Evolutionary conservation across 2,113 vertebrate species (phyloP), one percentile per base, ranked within the genome.

Genomic region (Heterotis niloticus): DNA sequence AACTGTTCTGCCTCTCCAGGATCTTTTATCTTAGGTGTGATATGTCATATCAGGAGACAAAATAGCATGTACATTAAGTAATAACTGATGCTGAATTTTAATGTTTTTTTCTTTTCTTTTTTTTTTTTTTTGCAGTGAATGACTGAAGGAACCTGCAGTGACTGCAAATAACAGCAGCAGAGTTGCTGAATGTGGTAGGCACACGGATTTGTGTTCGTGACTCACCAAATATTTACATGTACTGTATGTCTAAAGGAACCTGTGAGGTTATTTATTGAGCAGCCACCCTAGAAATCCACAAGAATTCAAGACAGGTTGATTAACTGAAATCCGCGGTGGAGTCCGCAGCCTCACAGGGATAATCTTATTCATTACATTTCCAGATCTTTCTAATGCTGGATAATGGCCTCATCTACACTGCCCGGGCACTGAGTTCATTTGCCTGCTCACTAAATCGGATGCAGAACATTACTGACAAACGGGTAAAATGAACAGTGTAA

Each of bases 261-360:
- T 34, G 16, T 62, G 70, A 23, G 34, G 68, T 73, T 54, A 74
- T 83, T 78, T 56, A 76, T 20, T 60, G 10, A 34, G 12, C 65
- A 77, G 67, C 13, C 71, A 52, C 34, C 59, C 28, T 64, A 78
- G 76, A 62, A 74, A 64, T 76, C 74, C 57, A 75, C 62, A 59
- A 68, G 62, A 81, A 79, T 67, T 78, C 75, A 73, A 77, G 73
- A 67, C 73, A 54, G 70, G 73, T 79, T 79, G 75, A 83, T 77
- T 77, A 83, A 64, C 52, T 56, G 34, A 81, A 81, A 83, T 81
- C 77, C 80, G 72, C 20, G 11, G 20, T 75, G 20, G 56, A 74
- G 69, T 28, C 80, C 80, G 73, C 68, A 67, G 75, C 77, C 77
- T 77, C 28, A 72, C 29, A 57, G 44, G 26, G 52, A 59, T 83